phyloP scores from a whole-genome alignment of 2,888 invertebrate genomes.

The Lithophane socia region DNA sequence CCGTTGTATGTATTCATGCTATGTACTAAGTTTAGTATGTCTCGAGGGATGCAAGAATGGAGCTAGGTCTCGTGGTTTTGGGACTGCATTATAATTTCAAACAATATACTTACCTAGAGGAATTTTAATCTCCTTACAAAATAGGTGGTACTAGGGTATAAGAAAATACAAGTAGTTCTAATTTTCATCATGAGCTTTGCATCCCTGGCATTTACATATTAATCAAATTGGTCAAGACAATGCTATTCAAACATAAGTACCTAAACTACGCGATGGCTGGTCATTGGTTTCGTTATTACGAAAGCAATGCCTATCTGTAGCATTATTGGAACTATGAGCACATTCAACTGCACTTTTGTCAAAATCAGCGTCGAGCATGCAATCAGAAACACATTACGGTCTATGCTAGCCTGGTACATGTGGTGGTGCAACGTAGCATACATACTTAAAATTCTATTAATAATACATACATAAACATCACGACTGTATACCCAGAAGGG shows the following conservation, averaged over 20 bases:
- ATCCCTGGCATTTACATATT: not conserved
- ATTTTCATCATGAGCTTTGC: too few species aligned
- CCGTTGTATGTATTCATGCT: constrained; percentile 60
- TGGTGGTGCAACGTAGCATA: constrained; percentile 39
- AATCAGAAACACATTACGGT: constrained; percentile 75
- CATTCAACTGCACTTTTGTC: constrained; percentile 60
- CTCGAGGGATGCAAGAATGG: constrained; percentile 42
- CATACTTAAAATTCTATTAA: constrained; percentile 64
- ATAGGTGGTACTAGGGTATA: not conserved
- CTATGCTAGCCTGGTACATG: constrained; percentile 52
- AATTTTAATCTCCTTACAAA: not conserved
- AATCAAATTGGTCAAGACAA: constrained; percentile 7
- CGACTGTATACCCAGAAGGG: not conserved
- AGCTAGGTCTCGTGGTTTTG: constrained; percentile 11
- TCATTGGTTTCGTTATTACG: constrained; percentile 21
- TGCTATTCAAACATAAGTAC: not conserved
- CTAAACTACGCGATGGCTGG: not conserved
- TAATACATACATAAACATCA: constrained; percentile 41
- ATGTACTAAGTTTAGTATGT: constrained; percentile 45
- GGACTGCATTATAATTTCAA: constrained; percentile 33
- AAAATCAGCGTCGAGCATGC: constrained; percentile 56
- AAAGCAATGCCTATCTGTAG: constrained; percentile 19
- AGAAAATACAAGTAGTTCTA: not conserved
- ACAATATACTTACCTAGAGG: not conserved
- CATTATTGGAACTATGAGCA: constrained; percentile 31